phyloP scores from a whole-genome alignment of 2,113 vertebrate species.

The Procavia capensis region DNA sequence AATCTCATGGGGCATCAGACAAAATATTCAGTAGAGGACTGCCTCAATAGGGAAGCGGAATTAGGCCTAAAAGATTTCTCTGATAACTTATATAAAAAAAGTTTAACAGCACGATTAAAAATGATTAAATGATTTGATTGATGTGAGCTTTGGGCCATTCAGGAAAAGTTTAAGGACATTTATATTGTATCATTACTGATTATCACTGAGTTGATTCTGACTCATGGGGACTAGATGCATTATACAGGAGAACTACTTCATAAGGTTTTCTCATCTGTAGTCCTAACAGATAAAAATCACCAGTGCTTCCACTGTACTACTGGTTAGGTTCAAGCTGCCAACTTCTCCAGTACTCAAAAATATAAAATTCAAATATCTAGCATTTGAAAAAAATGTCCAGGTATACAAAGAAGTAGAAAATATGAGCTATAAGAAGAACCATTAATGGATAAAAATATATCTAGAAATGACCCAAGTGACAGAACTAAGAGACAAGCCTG shows the following conservation, averaged over 20 bases:
- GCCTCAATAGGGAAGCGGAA: not conserved
- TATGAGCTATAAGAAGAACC: not conserved
- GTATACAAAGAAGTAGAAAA: not conserved
- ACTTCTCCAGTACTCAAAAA: not conserved
- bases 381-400: not conserved
- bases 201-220: too few species aligned
- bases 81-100: not conserved
- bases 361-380: not conserved
- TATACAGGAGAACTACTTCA: too few species aligned
- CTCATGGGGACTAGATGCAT: too few species aligned
- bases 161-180: too few species aligned
- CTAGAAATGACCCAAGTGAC: not conserved
- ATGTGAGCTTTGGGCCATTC: too few species aligned
- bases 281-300: too few species aligned
- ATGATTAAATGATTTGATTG: not conserved
- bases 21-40: not conserved
- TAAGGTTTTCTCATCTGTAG: too few species aligned
- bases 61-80: not conserved
- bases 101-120: not conserved
- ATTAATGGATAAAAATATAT: not conserved
- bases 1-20: not conserved
- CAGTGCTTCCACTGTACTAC: too few species aligned
- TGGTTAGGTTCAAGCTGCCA: too few species aligned
- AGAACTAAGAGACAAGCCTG: not conserved
- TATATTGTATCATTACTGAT: too few species aligned